These are phyloP conservation scores for Antedon mediterranea DNA, from an alignment of 53 echinoderm and acorn worm genomes.

Conservation along the genomic window DNA sequence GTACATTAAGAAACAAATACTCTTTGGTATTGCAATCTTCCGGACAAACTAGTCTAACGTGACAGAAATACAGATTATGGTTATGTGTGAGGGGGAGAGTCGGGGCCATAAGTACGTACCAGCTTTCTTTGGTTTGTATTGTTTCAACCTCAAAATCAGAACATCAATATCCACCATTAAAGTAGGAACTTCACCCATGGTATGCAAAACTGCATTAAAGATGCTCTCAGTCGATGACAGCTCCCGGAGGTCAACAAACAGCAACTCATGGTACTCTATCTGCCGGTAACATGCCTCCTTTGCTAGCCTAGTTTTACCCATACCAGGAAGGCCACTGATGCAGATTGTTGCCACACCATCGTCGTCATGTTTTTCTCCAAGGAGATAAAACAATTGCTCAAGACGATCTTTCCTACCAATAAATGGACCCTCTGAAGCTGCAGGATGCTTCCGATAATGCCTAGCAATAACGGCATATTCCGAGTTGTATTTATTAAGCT, in stretches of 20 bases:
- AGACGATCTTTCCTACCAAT: slow-evolving; percentile 43
- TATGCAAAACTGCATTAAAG: slow-evolving; percentile 75
- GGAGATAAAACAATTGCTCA: slow-evolving; percentile 20
- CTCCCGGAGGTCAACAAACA: slow-evolving; percentile 72
- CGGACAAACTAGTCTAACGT: too few species aligned
- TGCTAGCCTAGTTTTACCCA: slow-evolving; percentile 82
- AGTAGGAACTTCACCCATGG: slow-evolving; percentile 32
- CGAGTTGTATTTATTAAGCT: slow-evolving; percentile 49
- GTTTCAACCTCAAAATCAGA: slow-evolving; percentile 32
- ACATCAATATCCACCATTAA: slow-evolving; percentile 48
- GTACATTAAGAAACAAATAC: too few species aligned
- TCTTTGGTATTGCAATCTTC: too few species aligned
- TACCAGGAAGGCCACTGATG: slow-evolving; percentile 83
- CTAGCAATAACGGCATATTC: slow-evolving; percentile 37
- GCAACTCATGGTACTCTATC: slow-evolving; percentile 33
- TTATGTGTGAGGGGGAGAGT: too few species aligned
- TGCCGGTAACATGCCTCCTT: slow-evolving; percentile 57
- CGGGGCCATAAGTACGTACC: too few species aligned
- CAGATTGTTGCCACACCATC: slow-evolving; percentile 23
- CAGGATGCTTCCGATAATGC: slow-evolving; percentile 24
- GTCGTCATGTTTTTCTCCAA: slow-evolving; percentile 14
- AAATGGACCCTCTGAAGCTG: slow-evolving; percentile 43
- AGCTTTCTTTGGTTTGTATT: slow-evolving; percentile 11
- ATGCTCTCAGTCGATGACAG: slow-evolving; percentile 63
- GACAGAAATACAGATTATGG: too few species aligned